Base-by-base conservation (phyloP, 1,140 invertebrate genomes). In the Helicoverpa zea region DNA sequence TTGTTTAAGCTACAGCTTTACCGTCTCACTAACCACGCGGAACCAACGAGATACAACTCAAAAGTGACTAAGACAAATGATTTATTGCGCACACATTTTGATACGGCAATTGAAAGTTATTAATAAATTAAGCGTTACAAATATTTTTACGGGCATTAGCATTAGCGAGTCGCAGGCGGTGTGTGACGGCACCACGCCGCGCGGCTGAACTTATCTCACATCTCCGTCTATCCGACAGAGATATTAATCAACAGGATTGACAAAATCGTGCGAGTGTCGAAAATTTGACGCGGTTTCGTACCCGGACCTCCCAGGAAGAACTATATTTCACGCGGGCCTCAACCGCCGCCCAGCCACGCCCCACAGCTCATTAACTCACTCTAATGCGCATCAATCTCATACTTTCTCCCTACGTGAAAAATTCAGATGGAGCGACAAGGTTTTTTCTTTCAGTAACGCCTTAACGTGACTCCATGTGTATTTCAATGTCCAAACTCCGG, bases 251-350 rank as follows among this genome's bases (percentile, higher is more conserved):
- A 82, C 80, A 72, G 79, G 87, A 88, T 92, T 93, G 92, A 94
- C 92, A 94, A 93, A 94, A 94, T 92, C 91, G 90, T 93, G 90
- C 90, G 82, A 90, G 92, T 94, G 93, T 92, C 91, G 92, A 93
- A 93, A 93, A 92, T 93, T 80, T 89, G 90, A 91, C 87, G 90
- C 83, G 85, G 83, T 83, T 80, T 80, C 79, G 81, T 84, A 86
- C 87, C 82, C 66, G 85, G 93, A 93, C 92, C 93, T 92, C 92
- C 89, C 93, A 94, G 89, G 92, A 88, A 77, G 92, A 92, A 87
- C 88, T 82, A 94, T 93, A 93, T 93, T 91, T 94, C 93, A 92
- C 89, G 87, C 88, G 85, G 82, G 85, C 88, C 84, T 35, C 75
- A 58, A 83, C 84, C 64, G 78, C 88, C 91, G 89, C 90, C 89